Conservation (phyloP, 53 echinoderm and acorn worm genomes). For the Paracentrotus lividus region DNA sequence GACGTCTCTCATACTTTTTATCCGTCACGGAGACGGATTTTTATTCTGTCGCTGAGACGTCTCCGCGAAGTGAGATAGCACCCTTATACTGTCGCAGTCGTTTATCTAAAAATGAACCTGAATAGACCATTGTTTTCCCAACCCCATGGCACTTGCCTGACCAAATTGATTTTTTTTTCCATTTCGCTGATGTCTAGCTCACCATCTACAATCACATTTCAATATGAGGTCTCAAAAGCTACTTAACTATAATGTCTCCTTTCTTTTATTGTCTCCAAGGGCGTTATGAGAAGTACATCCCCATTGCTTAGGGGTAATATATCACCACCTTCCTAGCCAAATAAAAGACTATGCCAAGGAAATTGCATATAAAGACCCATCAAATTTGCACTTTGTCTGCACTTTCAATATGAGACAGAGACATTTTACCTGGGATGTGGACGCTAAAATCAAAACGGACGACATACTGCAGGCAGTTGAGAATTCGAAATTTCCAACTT, state of each 20-base stretch:
- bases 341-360: constrained; percentile 42
- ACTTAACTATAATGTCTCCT: constrained; percentile 1
- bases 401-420: constrained; percentile 5
- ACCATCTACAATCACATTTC: neutral
- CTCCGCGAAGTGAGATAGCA: too few relatives aligned
- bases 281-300: constrained; percentile 19
- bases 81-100: neutral
- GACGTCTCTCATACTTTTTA: too few relatives aligned
- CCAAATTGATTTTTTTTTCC: neutral
- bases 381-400: constrained; percentile 23
- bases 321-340: neutral
- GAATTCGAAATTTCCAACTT: too few relatives aligned
- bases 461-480: too few relatives aligned
- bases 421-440: too few relatives aligned
- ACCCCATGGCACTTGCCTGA: neutral
- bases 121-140: neutral
- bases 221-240: neutral
- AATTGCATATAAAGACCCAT: constrained; percentile 41
- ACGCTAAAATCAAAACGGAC: too few relatives aligned
- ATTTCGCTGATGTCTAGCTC: constrained; percentile 11
- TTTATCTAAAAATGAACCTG: neutral
- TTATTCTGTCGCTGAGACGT: too few relatives aligned
- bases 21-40: too few relatives aligned
- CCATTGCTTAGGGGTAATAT: constrained; percentile 27
- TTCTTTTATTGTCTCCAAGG: constrained; percentile 4